Percentiles rank a stretch among this genome's conserved stretches.
These are phyloP conservation scores for Nycticorax nycticorax DNA, from an alignment of 2,113 vertebrate species.

Conservation along the genomic window DNA sequence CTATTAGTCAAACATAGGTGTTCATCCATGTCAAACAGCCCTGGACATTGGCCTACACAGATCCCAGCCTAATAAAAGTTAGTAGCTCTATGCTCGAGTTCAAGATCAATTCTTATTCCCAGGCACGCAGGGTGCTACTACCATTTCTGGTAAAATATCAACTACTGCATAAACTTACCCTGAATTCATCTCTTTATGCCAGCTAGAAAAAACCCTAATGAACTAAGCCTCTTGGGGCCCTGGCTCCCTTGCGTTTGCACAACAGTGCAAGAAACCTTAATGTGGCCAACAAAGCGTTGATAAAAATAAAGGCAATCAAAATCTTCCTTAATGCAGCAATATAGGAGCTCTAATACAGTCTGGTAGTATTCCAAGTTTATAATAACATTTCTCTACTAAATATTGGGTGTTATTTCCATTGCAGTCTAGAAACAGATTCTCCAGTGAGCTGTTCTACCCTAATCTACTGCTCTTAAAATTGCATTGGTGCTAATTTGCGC, in stretches of 20 bases:
- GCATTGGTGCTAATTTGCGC: not conserved
- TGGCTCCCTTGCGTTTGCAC: not conserved
- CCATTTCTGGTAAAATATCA: not conserved
- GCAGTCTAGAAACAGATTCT: not conserved
- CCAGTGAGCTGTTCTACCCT: not conserved
- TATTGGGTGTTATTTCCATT: not conserved
- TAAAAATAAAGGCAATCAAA: not conserved
- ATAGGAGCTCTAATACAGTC: not conserved
- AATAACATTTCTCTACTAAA: not conserved
- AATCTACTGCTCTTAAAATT: not conserved
- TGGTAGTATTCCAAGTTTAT: not conserved
- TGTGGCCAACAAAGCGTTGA: not conserved
- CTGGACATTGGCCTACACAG: not conserved
- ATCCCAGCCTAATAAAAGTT: accelerated
- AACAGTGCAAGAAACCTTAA: not conserved
- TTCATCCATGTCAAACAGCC: not conserved
- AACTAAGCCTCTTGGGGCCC: not conserved
- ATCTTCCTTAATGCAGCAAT: not conserved
- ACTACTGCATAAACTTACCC: not conserved
- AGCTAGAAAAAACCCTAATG: not conserved
- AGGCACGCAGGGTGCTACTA: not conserved
- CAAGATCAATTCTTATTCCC: not conserved
- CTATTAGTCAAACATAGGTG: accelerated
- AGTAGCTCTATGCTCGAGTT: not conserved
- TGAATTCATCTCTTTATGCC: not conserved